phyloP scores from a whole-genome alignment of 2,888 invertebrate species.

The Lithosia quadra region DNA sequence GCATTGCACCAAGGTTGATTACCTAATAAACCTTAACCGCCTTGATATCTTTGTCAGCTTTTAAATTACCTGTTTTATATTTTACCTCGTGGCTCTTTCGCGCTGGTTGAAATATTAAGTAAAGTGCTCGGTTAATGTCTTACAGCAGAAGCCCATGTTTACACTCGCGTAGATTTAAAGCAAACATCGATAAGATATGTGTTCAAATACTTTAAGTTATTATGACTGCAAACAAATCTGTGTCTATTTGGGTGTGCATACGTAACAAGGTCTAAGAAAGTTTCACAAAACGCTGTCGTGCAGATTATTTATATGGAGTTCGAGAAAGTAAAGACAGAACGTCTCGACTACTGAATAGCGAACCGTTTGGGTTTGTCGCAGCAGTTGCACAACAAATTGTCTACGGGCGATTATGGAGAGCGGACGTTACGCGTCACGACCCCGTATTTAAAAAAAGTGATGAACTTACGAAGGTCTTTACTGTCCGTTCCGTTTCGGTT shows the following conservation, averaged over 20 bases:
- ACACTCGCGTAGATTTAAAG: constrained; percentile 37
- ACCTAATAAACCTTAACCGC: constrained; percentile 42
- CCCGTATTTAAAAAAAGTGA: constrained; percentile 62
- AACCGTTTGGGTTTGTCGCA: constrained; percentile 64
- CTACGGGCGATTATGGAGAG: constrained; percentile 69
- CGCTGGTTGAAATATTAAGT: constrained; percentile 28
- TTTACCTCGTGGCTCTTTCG: constrained; percentile 20
- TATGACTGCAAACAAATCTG: constrained; percentile 35
- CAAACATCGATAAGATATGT: constrained; percentile 41
- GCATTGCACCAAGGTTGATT: constrained; percentile 62
- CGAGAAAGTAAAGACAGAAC: constrained; percentile 79
- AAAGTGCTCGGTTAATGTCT: constrained; percentile 38
- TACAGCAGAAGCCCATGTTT: constrained; percentile 34
- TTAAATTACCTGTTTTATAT: constrained; percentile 29
- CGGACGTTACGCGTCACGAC: constrained; percentile 71
- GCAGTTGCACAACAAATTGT: constrained; percentile 76
- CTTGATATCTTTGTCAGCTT: constrained; percentile 36
- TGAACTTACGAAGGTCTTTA: constrained; percentile 60
- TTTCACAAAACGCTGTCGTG: constrained; percentile 62
- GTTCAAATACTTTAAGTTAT: constrained; percentile 37
- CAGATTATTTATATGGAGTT: constrained; percentile 70
- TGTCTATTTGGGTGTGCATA: constrained; percentile 32
- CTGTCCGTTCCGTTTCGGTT: constrained; percentile 40
- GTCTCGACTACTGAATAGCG: constrained; percentile 75
- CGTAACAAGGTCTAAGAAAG: constrained; percentile 55